Conservation (phyloP, 2,113 vertebrate genomes). For the Ammodytes dubius region DNA sequence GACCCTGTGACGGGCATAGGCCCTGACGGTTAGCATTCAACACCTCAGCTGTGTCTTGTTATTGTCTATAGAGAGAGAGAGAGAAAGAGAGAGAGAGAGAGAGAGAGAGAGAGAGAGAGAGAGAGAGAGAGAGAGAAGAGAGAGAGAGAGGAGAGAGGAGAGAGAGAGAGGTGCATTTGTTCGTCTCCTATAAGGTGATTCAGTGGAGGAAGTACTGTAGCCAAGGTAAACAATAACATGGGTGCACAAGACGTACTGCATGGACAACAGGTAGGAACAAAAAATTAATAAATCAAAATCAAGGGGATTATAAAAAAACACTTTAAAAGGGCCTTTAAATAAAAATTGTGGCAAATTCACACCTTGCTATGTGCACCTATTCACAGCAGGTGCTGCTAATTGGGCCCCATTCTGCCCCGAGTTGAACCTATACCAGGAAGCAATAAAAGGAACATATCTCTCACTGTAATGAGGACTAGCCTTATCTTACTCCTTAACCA, state of each 20-base stretch:
- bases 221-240: background rate
- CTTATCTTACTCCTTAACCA: background rate
- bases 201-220: background rate
- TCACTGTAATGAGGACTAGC: background rate
- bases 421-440: background rate
- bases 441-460: background rate
- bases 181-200: background rate
- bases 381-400: background rate
- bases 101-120: background rate
- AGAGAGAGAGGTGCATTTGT: background rate
- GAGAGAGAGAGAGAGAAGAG: no score
- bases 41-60: constrained; percentile 66
- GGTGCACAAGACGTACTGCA: background rate
- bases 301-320: background rate
- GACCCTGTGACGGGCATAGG: constrained; percentile 67
- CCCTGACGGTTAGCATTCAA: constrained; percentile 79
- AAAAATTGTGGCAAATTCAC: background rate
- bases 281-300: background rate
- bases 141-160: no score
- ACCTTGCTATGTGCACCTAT: background rate
- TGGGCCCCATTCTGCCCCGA: background rate
- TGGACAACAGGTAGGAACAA: background rate
- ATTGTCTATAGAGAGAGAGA: background rate
- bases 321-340: background rate
- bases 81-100: background rate